Evolutionary conservation across 1,140 invertebrate species (phyloP), one percentile per base, ranked within the genome.

Genomic region (Heliconius hewitsoni): DNA sequence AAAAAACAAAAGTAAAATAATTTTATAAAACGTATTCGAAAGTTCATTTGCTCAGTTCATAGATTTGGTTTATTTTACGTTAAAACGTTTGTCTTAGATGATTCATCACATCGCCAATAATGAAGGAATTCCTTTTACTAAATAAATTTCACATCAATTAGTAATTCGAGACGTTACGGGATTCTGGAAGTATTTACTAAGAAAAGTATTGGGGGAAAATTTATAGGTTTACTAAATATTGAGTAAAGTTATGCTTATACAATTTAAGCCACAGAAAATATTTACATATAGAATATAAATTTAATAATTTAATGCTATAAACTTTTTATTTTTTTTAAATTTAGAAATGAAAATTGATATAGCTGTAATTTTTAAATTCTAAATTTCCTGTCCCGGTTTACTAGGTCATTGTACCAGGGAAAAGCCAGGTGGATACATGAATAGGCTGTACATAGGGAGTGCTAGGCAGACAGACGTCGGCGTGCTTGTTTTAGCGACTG

Each of bases 91-190:
- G 89, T 92, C 87, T 89, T 86, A 81, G 83, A 87, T 92, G 89
- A 92, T 92, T 93, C 89, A 93, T 93, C 89, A 90, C 85, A 82
- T 88, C 82, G 82, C 87, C 85, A 89, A 89, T 89, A 88, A 89
- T 91, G 89, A 88, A 86, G 81, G 83, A 86, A 87, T 89, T 82
- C 80, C 79, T 89, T 83, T 83, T 85, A 84, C 84, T 87, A 90
- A 90, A 90, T 85, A 89, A 90, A 89, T 86, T 87, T 86, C 84
- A 85, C 82, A 85, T 92, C 90, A 88, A 90, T 91, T 90, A 89
- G 91, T 91, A 93, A 92, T 87, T 84, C 81, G 90, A 93, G 84
- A 90, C 77, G 79, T 42, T 71, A 60, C 39, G 80, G 80, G 80
- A 13, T 71, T 60, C 39, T 74, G 50, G 39, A 57, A 81, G 66